A percentile compares a stretch with the other conserved stretches of the same genome.
phyloP scores from a whole-genome alignment of 2,113 vertebrate genomes.

The Empidonax alnorum region DNA sequence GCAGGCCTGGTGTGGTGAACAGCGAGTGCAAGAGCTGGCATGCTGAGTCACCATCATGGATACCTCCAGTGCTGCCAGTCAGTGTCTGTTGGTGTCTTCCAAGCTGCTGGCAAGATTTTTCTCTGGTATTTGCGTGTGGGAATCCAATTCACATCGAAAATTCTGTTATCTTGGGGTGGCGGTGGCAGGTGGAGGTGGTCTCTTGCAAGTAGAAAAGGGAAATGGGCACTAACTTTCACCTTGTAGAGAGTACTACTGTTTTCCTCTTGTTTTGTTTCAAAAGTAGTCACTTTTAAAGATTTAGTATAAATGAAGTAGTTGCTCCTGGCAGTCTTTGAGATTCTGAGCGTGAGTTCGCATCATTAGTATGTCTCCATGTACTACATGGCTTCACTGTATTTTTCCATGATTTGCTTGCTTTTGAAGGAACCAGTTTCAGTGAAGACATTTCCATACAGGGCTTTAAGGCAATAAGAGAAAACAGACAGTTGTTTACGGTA shows the following conservation, averaged over 20 bases:
- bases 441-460: background rate
- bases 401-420: background rate
- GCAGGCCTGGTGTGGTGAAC: background rate
- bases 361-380: background rate
- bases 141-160: background rate
- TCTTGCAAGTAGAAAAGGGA: background rate
- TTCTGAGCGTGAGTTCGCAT: background rate
- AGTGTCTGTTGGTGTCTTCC: background rate
- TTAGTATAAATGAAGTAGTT: background rate
- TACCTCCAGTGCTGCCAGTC: background rate
- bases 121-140: background rate
- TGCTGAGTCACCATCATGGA: background rate
- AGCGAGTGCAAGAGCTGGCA: background rate
- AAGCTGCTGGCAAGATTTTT: background rate
- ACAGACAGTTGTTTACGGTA: constrained; percentile 14
- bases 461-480: background rate
- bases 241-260: background rate
- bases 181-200: background rate
- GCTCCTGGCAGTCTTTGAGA: background rate
- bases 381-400: background rate
- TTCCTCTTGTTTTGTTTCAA: background rate
- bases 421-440: background rate
- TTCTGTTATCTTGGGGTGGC: background rate
- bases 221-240: background rate
- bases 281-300: background rate